Evolutionary conservation across 2,888 invertebrate genomes (phyloP).

Genomic region (Junonia oenone): DNA sequence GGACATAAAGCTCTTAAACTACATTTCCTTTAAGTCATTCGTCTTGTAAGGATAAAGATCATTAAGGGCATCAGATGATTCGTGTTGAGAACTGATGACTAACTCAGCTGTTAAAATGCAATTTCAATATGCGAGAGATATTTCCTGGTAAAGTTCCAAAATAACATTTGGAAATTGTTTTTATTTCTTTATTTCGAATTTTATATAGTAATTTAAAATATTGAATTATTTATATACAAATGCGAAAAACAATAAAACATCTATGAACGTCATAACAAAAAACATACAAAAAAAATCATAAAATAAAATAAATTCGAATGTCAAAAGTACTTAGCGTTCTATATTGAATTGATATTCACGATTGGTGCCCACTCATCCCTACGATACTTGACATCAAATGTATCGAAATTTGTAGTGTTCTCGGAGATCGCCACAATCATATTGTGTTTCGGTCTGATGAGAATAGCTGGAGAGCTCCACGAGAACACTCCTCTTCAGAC

Average conservation of each 20-base stretch:
- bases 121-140: background rate
- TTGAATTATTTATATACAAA: too few relatives aligned
- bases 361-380: conserved; percentile 2
- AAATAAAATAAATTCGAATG: background rate
- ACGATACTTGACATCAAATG: conserved; percentile 6
- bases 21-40: conserved; percentile 15
- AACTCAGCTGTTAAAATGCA: background rate
- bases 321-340: background rate
- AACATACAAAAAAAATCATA: background rate
- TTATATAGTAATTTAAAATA: too few relatives aligned
- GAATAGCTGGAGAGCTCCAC: conserved; percentile 15
- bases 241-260: too few relatives aligned
- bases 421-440: conserved; percentile 9
- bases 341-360: background rate
- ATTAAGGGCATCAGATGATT: background rate
- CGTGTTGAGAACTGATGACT: background rate
- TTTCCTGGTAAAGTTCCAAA: too few relatives aligned
- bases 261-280: too few relatives aligned
- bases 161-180: too few relatives aligned
- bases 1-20: too few relatives aligned
- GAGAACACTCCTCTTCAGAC: conserved; percentile 6
- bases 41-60: conserved; percentile 16
- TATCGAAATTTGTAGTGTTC: conserved; percentile 15
- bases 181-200: too few relatives aligned
- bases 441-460: conserved; percentile 19